Base-by-base conservation (phyloP, 2,113 vertebrate species). In the Lycaon pictus region DNA sequence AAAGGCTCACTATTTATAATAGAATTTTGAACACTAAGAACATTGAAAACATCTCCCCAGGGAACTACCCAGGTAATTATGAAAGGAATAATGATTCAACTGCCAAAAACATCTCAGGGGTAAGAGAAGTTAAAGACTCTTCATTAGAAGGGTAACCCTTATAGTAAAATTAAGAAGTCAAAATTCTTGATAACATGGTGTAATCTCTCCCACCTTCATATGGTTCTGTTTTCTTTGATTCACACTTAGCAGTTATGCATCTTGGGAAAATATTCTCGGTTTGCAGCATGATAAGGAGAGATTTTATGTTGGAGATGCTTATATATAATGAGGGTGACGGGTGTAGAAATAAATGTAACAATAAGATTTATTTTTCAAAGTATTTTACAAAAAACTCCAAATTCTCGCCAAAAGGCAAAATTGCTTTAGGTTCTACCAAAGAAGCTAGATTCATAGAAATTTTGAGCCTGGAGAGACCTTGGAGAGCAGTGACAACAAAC, bases 1-100 rank as follows among this genome's bases (percentile, higher is more conserved):
- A 60, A 76, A 79, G 35, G 62, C 12, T 86, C 60, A 51, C 2
- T 95, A 79, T 86, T 86, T 97, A 97, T 93, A 53, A 53, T 15
- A 37, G 5, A 74, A 2, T 48, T 17, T 37, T 67, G 17, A 80
- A 69, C 17, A 67, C 15, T 69, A 32, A 19, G 60, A 69, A 15
- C 25, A 55, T 12, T 55, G 32, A 48, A 43, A 95, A 20, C 27
- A 95, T 82, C 23, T 91, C 97, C 48, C 96, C 51, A 58, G 74
- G 69, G 90, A 65, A 37, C 3, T 25, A 3, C 15, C 16, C 8
- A 81, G 2, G 9, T 79, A 88, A 96, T 95, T 94, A 81, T 12
- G 4, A 67, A 80, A 94, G 27, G 7, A 88, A 96, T 63, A 37
- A 63, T 93, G 63, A 43, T n/a, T 71, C 29, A 56, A 83, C 81